Evolutionary conservation across 1,140 invertebrate species (phyloP).

Genomic region (Drosophila yakuba): DNA sequence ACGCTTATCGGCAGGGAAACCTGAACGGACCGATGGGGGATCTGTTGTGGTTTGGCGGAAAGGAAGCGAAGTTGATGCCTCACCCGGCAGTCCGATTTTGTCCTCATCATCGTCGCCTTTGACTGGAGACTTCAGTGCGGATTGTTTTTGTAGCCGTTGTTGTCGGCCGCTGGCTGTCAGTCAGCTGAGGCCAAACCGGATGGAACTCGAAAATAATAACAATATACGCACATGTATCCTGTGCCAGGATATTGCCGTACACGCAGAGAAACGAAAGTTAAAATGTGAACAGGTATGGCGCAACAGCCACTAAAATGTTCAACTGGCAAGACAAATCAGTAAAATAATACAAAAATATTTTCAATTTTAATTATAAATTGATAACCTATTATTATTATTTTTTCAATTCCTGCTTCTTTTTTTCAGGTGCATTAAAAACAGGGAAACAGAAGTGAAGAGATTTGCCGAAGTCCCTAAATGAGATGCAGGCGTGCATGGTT

Average conservation of each 20-base stretch:
- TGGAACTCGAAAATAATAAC: slow-evolving; percentile 76
- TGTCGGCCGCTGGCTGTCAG: slow-evolving; percentile 47
- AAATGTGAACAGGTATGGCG: too few species aligned
- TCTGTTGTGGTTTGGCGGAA: slow-evolving; percentile 65
- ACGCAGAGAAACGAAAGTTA: slow-evolving; percentile 40
- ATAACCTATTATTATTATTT: too few species aligned
- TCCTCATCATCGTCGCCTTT: slow-evolving; percentile 45
- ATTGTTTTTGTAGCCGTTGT: slow-evolving; percentile 56
- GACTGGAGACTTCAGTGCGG: slow-evolving; percentile 12
- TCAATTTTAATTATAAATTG: too few species aligned
- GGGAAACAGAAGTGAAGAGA: slow-evolving; percentile 17
- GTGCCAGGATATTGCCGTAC: slow-evolving; percentile 72
- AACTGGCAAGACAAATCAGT: too few species aligned
- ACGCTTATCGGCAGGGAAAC: slow-evolving; percentile 69
- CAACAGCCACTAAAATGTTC: too few species aligned
- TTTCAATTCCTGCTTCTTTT: background rate
- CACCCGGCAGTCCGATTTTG: slow-evolving; percentile 45
- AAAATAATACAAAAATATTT: too few species aligned
- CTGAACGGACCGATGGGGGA: slow-evolving; percentile 20
- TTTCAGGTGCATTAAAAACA: slow-evolving; percentile 35
- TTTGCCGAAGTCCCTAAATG: slow-evolving; percentile 57
- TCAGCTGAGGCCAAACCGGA: slow-evolving; percentile 71
- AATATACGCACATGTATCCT: slow-evolving; percentile 72
- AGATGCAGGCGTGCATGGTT: slow-evolving; percentile 67
- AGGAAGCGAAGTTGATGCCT: slow-evolving; percentile 57